phyloP scores from a whole-genome alignment of 2,888 invertebrate genomes.

The Automeris io region DNA sequence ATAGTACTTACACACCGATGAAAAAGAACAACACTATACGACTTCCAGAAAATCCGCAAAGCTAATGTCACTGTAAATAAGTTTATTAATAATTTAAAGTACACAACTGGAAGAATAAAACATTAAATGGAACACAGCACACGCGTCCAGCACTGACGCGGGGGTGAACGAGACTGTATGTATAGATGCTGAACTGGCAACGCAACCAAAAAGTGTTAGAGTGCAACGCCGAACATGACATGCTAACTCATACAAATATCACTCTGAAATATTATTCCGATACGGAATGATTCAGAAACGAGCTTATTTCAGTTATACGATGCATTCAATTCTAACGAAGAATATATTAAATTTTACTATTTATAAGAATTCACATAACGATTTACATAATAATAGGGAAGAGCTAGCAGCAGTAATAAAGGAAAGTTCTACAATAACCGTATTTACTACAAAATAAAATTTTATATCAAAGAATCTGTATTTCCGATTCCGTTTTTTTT shows the following conservation, averaged over 20 bases:
- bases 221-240: conserved; percentile 24
- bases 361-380: background rate
- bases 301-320: background rate
- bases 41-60: conserved; percentile 7
- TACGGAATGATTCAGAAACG: conserved; percentile 6
- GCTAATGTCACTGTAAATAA: conserved; percentile 16
- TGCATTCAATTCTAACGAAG: background rate
- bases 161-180: conserved; percentile 48
- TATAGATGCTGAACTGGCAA: conserved; percentile 25
- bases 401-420: background rate
- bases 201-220: conserved; percentile 30
- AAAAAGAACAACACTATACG: conserved; percentile 13
- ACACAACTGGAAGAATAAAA: conserved; percentile 8
- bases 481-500: no score
- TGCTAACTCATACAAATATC: conserved; percentile 16
- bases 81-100: conserved; percentile 12
- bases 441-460: no score
- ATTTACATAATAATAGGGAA: background rate
- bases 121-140: conserved; percentile 22
- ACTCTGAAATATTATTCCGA: conserved; percentile 6
- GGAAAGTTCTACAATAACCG: no score
- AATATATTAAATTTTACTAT: background rate
- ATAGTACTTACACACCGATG: conserved; percentile 6
- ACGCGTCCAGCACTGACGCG: conserved; percentile 44
- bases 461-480: no score